Base-by-base conservation (phyloP, 2,797 vertebrate genomes). In the Agapornis canus region DNA sequence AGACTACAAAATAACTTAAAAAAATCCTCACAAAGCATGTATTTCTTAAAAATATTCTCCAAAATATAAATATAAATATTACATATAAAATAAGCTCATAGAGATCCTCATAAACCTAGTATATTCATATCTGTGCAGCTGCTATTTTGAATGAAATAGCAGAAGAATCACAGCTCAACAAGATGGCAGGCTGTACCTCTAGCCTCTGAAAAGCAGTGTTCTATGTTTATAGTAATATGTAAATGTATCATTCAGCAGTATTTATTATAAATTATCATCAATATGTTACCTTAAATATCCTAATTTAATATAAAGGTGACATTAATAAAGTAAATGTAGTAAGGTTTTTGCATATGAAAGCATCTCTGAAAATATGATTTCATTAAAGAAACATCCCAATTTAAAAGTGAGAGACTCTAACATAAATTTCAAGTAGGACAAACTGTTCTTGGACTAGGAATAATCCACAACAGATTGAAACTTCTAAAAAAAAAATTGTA, bases 361-460 rank as follows among this genome's bases (percentile, higher is more conserved):
- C 1, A 42, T 25, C 43, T 59, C 47, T 76, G 40, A 90, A 88
- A 83, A 72, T 3, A 39, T 15, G 25, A 61, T 42, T 89, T 85
- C 59, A 59, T 56, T 61, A 70, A 86, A 81, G 37, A 86, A 78
- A 89, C 47, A 29, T 61, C 25, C 26, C 10, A 48, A 7, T 82
- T 94, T 63, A 37, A 86, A 88, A 86, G 68, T 29, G 52, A 86
- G 21, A 91, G 21, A 39, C 26, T 71, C 2, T 86, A 68, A 66
- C 61, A 82, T 42, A 92, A 89, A 9, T 25, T 92, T 92, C 27
- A 92, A 92, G 32, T 43, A 84, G 39, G 31, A 77, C 71, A 89
- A 95, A 82, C 8, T 79, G 51, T 85, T 91, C 70, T 61, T 85
- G 73, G 68, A 82, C 68, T 80, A 64, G 60, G 35, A 96, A 87